These are phyloP conservation scores for Apis cerana DNA, from an alignment of 1,140 invertebrate genomes.

Conservation along the genomic window DNA sequence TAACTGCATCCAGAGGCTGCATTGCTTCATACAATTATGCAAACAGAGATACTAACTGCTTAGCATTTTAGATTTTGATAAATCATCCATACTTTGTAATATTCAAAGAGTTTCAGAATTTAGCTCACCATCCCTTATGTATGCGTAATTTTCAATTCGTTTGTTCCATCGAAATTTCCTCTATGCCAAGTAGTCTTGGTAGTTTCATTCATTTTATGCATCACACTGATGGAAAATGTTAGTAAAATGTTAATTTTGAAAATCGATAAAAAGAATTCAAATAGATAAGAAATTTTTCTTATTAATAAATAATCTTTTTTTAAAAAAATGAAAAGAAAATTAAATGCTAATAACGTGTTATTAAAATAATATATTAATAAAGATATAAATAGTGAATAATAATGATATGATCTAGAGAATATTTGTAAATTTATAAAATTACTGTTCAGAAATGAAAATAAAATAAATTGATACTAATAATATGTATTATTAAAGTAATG, in stretches of 20 bases:
- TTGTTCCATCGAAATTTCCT: constrained; percentile 7
- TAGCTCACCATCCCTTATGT: neutral
- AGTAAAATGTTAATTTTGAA: no score
- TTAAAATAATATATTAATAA: no score
- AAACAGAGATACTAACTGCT: neutral
- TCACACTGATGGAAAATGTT: neutral
- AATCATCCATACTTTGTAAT: constrained; percentile 25
- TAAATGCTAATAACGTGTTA: no score
- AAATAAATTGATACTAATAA: neutral
- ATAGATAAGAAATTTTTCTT: neutral
- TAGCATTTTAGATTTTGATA: constrained; percentile 31
- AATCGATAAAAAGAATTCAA: neutral
- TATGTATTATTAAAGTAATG: neutral
- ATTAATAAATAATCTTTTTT: neutral
- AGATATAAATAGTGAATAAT: no score
- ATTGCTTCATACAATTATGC: neutral
- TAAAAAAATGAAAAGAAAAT: neutral
- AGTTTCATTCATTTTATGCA: neutral
- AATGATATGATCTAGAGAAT: neutral
- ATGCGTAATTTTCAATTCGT: constrained; percentile 20
- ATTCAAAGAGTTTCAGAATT: neutral
- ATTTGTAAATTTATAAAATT: neutral
- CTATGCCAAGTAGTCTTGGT: neutral
- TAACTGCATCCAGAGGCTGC: neutral
- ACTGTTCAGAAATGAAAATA: neutral